These are phyloP conservation scores for Cotesia chilonis DNA, from an alignment of 1,140 invertebrate species.

Conservation along the genomic window DNA sequence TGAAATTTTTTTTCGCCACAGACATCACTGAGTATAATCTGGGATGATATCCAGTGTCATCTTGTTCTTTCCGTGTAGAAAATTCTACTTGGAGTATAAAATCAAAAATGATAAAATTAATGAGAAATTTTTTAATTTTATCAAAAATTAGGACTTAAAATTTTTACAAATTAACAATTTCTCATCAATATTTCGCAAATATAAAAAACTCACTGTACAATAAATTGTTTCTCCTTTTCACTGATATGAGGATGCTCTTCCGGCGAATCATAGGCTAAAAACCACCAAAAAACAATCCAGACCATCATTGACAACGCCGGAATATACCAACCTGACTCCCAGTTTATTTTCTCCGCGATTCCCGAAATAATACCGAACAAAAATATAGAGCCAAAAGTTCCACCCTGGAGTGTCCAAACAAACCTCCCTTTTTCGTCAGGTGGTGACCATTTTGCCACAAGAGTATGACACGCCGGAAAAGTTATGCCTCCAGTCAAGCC, in stretches of 20 bases:
- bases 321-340: conserved; percentile 78
- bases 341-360: conserved; percentile 72
- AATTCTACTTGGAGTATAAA: no score
- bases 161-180: no score
- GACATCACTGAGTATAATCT: no score
- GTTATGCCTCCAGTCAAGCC: conserved; percentile 68
- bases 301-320: conserved; percentile 70
- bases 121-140: no score
- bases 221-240: conserved; percentile 78
- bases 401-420: conserved; percentile 75
- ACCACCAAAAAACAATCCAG: conserved; percentile 71
- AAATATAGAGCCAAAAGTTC: conserved; percentile 78
- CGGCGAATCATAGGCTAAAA: conserved; percentile 75
- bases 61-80: not conserved
- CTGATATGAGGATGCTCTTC: conserved; percentile 77
- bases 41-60: no score
- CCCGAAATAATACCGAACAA: conserved; percentile 75
- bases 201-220: conserved; percentile 63
- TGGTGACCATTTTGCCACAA: conserved; percentile 76
- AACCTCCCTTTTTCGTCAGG: conserved; percentile 77
- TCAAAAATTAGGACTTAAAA: no score
- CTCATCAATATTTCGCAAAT: not conserved
- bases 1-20: no score
- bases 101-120: no score
- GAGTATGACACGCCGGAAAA: conserved; percentile 73